phyloP scores from a whole-genome alignment of 2,113 vertebrate genomes.

The Otolemur garnettii region DNA sequence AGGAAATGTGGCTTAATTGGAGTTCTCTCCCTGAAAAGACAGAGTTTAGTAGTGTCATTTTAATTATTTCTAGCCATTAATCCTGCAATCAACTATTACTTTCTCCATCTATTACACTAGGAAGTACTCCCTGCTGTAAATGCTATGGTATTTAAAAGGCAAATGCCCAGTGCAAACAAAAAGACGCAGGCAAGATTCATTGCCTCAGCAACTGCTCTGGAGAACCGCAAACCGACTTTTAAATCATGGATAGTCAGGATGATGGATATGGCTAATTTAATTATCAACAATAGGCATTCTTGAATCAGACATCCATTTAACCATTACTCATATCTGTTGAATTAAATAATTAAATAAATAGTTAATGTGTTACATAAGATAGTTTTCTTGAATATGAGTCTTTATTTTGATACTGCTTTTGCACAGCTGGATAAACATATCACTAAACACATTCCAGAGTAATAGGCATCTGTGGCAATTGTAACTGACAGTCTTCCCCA shows the following conservation, averaged over 20 bases:
- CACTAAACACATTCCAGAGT: background rate
- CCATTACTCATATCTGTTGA: background rate
- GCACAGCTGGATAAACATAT: conserved; percentile 6
- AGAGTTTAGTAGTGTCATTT: conserved; percentile 73
- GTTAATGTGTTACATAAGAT: background rate
- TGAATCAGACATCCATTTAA: background rate
- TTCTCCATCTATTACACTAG: conserved; percentile 56
- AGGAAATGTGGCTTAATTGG: conserved; percentile 78
- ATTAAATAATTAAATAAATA: conserved; percentile 41
- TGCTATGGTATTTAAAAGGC: conserved; percentile 67
- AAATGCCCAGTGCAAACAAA: conserved; percentile 61
- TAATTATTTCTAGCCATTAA: conserved; percentile 83
- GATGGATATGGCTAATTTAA: background rate
- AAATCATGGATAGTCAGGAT: background rate
- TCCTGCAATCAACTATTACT: conserved; percentile 72
- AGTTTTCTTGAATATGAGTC: background rate
- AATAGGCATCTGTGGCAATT: background rate
- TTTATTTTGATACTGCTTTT: background rate
- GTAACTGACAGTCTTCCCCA: background rate
- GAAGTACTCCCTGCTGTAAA: conserved; percentile 63
- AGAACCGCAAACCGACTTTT: background rate
- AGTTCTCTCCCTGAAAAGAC: conserved; percentile 63
- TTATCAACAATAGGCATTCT: conserved; percentile 2
- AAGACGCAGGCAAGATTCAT: conserved; percentile 36
- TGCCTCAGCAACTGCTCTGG: background rate